These are phyloP conservation scores for Oscheius sp. DNA, from an alignment of 1,140 invertebrate species.

Conservation along the genomic window DNA sequence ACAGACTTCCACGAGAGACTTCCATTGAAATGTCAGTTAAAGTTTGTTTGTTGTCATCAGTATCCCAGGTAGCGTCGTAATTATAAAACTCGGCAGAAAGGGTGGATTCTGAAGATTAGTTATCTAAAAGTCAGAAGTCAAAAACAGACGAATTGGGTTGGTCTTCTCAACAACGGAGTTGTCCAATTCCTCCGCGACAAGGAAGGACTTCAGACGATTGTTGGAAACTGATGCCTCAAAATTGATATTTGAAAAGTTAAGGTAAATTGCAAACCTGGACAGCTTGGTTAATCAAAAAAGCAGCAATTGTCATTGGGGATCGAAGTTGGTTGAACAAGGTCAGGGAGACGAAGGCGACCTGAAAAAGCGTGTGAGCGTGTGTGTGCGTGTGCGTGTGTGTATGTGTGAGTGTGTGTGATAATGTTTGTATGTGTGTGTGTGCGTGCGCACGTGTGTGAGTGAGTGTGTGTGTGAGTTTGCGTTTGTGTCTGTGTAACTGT, in stretches of 20 bases:
- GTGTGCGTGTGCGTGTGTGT: background rate
- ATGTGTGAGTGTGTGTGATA: background rate
- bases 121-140: too few relatives aligned
- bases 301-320: conserved; percentile 50
- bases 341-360: conserved; percentile 69
- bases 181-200: conserved; percentile 37
- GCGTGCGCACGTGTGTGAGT: background rate
- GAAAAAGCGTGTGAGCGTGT: conserved; percentile 1
- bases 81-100: background rate
- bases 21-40: conserved; percentile 16
- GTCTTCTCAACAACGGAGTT: background rate
- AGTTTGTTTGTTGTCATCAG: background rate
- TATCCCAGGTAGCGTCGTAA: conserved; percentile 4
- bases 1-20: conserved; percentile 65
- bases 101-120: background rate
- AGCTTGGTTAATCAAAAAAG: conserved; percentile 38
- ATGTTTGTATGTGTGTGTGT: too few relatives aligned
- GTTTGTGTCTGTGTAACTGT: too few relatives aligned
- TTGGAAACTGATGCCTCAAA: conserved; percentile 26
- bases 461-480: background rate
- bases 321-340: conserved; percentile 68
- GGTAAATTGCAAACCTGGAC: conserved; percentile 27
- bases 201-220: conserved; percentile 35
- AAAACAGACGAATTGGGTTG: background rate
- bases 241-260: background rate